phyloP scores from a whole-genome alignment of 2,797 vertebrate genomes.

The Arnoldichthys spilopterus region DNA sequence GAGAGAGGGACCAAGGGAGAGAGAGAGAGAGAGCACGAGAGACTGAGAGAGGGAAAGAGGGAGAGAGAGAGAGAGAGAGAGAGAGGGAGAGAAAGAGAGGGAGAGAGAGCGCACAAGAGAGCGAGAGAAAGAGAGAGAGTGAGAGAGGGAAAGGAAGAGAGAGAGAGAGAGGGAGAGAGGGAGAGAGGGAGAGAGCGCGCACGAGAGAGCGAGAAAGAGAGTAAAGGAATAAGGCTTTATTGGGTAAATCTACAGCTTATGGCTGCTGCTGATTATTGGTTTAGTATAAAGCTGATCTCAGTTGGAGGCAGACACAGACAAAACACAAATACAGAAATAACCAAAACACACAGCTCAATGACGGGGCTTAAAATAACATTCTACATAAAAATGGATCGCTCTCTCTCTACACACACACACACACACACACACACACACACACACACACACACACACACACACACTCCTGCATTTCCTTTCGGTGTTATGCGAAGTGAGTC shows the following conservation, averaged over 20 bases:
- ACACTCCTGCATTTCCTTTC: background rate
- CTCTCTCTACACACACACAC: background rate
- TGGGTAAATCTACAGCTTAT: conserved; percentile 1
- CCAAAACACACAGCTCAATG: background rate
- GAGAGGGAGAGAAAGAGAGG: background rate
- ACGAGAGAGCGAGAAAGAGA: background rate
- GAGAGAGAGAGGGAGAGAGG: background rate
- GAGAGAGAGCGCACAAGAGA: background rate
- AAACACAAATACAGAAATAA: background rate
- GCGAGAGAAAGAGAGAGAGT: background rate
- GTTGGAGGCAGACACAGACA: background rate
- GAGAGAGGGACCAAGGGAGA: background rate
- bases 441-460: background rate
- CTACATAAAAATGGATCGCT: background rate
- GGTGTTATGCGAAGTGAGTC: conserved; percentile 22
- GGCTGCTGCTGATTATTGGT: background rate
- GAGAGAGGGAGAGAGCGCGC: background rate
- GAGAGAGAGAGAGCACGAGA: background rate
- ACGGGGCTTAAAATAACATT: background rate
- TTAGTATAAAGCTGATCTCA: conserved; percentile 1
- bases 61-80: background rate
- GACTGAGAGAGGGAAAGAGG: background rate
- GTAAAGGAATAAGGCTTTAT: background rate
- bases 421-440: background rate
- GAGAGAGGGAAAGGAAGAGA: background rate